These are phyloP conservation scores for Drosophila maculinotata DNA, from an alignment of 2,888 invertebrate genomes.

Conservation along the genomic window DNA sequence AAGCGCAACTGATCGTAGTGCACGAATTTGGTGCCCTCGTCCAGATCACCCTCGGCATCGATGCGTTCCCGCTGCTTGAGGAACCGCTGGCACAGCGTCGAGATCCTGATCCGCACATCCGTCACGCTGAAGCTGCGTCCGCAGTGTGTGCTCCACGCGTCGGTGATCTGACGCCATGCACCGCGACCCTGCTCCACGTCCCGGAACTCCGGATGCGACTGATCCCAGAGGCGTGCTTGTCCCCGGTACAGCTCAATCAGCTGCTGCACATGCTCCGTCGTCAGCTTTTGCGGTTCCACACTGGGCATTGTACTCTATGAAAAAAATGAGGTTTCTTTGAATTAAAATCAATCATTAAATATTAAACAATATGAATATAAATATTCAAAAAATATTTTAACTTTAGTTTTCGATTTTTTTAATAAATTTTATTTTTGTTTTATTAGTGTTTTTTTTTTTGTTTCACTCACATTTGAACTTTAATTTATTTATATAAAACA, in stretches of 20 bases:
- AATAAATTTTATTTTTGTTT: no score
- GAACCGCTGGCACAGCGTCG: conserved; percentile 78
- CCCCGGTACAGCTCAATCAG: conserved; percentile 71
- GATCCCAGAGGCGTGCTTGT: conserved; percentile 77
- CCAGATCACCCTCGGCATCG: conserved; percentile 66
- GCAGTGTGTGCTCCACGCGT: conserved; percentile 66
- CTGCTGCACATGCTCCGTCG: conserved; percentile 59
- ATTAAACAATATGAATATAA: no score
- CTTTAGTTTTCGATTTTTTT: no score
- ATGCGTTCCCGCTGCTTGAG: conserved; percentile 75
- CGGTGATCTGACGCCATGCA: conserved; percentile 73
- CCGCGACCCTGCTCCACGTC: conserved; percentile 67
- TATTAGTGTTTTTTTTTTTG: no score
- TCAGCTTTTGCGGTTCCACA: conserved; percentile 60
- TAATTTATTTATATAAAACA: no score
- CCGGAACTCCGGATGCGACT: conserved; percentile 72
- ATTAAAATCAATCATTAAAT: no score
- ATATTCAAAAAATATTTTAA: no score
- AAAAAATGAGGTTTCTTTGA: no score
- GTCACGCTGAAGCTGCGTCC: conserved; percentile 65
- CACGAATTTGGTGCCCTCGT: conserved; percentile 65
- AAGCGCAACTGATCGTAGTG: conserved; percentile 73
- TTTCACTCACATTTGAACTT: no score
- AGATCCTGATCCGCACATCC: conserved; percentile 75
- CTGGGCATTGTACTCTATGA: conserved; percentile 15